Evolutionary conservation across 2,888 invertebrate species (phyloP), one percentile per base, ranked within the genome.

Genomic region (Eilema sororculum): DNA sequence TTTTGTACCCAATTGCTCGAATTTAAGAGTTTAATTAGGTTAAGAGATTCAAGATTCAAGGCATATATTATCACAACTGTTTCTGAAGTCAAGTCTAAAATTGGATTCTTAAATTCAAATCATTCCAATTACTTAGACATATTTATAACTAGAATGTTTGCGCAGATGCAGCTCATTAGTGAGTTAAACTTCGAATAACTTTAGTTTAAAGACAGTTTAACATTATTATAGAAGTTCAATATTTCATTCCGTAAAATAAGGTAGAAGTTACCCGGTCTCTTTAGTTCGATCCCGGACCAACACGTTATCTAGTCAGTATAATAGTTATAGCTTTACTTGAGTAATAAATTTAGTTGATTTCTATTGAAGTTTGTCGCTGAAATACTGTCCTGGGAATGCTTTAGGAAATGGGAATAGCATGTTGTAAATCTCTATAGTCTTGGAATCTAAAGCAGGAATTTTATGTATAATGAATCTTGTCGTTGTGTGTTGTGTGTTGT

Each of bases 281-380:
- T 13, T 10, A 25, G 5, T 52, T 67, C 30, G 20, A 30, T 56
- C 24, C 20, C 2, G n/a, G 20, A 13, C n/a, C 5, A 22, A 6
- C 24, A 68, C 68, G 20, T 64, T 68, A 62, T 20, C 41, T 68
- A 69, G 33, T 66, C 46, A 58, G 22, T 71, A 56, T 57, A 57
- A 68, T 68, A 64, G 69, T 70, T 28, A 37, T 59, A 68, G 58
- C 72, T 73, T 67, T 56, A 76, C 56, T 72, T 71, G 9, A n/a
- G 71, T 63, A 63, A 41, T 76, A 65, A 74, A 78, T 59, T 58
- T 22, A 63, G 61, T 61, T n/a, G n/a, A 61, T 73, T 56, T 63
- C 64, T 68, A 71, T 41, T 65, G 62, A 75, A 73, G 64, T 72
- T 75, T 57, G 16, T 22, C 13, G 41, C 33, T 73, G 68, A 69